phyloP scores from a whole-genome alignment of 2,797 vertebrate species.

The Hipposideros larvatus region DNA sequence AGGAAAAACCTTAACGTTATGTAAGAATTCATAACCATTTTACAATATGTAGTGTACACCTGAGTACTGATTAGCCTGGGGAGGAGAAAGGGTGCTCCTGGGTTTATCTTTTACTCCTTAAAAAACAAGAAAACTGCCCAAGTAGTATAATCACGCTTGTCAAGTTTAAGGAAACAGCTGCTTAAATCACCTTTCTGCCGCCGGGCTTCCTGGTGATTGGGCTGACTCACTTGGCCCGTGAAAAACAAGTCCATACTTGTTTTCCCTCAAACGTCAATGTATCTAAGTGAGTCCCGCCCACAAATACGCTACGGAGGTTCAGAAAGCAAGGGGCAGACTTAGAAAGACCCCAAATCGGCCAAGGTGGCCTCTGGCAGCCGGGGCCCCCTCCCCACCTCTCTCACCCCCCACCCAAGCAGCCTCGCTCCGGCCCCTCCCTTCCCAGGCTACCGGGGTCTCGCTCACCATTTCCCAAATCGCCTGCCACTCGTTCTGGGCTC shows the following conservation, averaged over 20 bases:
- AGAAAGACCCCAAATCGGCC: background rate
- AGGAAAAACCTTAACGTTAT: background rate
- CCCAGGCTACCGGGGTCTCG: background rate
- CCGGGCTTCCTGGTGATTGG: background rate
- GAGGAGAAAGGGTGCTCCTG: background rate
- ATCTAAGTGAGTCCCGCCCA: background rate
- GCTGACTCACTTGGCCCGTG: background rate
- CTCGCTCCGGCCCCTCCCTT: background rate
- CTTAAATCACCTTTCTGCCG: background rate
- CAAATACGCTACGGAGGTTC: background rate
- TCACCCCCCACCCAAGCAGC: background rate
- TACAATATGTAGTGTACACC: background rate
- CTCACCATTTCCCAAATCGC: background rate
- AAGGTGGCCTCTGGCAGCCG: background rate
- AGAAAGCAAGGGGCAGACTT: background rate
- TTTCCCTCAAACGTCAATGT: background rate
- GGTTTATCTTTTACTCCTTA: background rate
- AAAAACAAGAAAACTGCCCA: background rate
- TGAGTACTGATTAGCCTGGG: background rate
- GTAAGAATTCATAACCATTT: background rate
- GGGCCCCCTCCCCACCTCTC: background rate
- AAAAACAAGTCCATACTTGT: conserved; percentile 9
- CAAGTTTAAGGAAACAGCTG: background rate
- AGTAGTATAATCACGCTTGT: background rate
- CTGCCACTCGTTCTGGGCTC: background rate